A percentile compares a stretch with the other conserved stretches of the same genome.
phyloP scores from a whole-genome alignment of 2,888 invertebrate species.

The Mythimna lalbum region DNA sequence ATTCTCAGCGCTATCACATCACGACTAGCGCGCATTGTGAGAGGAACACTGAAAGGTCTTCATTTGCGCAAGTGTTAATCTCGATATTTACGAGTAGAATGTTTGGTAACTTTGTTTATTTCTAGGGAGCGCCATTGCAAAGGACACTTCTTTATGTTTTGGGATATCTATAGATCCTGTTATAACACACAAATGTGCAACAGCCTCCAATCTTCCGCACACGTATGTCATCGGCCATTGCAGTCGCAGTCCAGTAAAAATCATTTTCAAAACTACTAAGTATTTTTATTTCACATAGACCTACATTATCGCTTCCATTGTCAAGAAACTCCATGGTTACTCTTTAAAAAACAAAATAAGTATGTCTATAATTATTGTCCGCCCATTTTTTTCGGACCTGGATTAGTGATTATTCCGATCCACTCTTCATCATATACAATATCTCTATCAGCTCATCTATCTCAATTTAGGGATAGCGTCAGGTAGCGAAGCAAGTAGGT shows the following conservation, averaged over 20 bases:
- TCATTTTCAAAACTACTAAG: not conserved
- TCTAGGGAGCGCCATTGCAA: conserved; percentile 28
- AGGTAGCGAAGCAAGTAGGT: conserved; percentile 14
- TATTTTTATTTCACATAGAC: too few relatives aligned
- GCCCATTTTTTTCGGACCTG: not conserved
- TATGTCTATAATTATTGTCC: too few relatives aligned
- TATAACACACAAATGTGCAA: not conserved
- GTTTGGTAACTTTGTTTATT: conserved; percentile 48
- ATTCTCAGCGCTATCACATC: conserved; percentile 65
- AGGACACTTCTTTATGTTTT: not conserved
- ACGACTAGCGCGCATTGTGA: conserved; percentile 51
- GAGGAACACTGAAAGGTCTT: conserved; percentile 41
- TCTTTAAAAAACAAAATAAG: too few relatives aligned
- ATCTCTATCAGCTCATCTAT: not conserved
- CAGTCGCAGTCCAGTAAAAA: not conserved
- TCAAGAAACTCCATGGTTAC: too few relatives aligned
- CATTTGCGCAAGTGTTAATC: conserved; percentile 59
- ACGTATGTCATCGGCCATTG: not conserved
- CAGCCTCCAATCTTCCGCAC: not conserved
- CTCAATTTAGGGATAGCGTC: not conserved
- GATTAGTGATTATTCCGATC: not conserved
- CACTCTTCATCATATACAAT: not conserved
- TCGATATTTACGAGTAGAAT: conserved; percentile 50
- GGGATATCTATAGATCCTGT: not conserved
- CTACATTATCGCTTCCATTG: too few relatives aligned